Evolutionary conservation across 92 coral and sea anemone genomes (phyloP).

Genomic region (Porites divaricata): DNA sequence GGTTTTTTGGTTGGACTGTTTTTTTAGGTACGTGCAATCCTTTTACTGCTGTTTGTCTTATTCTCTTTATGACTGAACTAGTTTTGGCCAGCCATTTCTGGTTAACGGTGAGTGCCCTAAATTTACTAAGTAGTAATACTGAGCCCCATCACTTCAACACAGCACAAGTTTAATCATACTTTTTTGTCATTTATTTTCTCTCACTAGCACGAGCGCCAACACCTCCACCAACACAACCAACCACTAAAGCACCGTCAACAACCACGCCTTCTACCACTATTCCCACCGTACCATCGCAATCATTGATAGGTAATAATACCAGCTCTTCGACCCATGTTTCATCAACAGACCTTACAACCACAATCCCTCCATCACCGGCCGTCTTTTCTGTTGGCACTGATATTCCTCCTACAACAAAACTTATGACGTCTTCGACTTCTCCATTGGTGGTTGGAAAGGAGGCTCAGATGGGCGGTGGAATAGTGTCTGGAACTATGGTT

Average conservation of each 20-base stretch:
- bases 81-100: too few species aligned
- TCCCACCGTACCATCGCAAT: conserved; percentile 21
- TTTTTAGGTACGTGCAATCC: too few species aligned
- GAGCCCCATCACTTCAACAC: neutral
- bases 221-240: conserved; percentile 23
- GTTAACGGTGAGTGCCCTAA: neutral
- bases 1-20: too few species aligned
- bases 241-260: conserved; percentile 30
- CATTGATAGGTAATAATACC: conserved; percentile 1
- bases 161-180: neutral
- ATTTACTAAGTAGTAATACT: neutral
- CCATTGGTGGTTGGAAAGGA: conserved; percentile 2
- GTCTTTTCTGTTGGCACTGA: neutral
- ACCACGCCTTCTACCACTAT: conserved; percentile 29
- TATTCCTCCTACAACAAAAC: neutral
- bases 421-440: neutral
- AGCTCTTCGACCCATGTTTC: too few species aligned
- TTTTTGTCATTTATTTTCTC: neutral
- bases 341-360: neutral
- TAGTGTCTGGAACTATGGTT: conserved; percentile 17
- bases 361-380: conserved; percentile 3
- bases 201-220: conserved; percentile 31
- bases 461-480: neutral
- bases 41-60: too few species aligned
- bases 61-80: too few species aligned